Conservation (phyloP, 1,140 invertebrate species). For the Drosophila bocqueti region DNA sequence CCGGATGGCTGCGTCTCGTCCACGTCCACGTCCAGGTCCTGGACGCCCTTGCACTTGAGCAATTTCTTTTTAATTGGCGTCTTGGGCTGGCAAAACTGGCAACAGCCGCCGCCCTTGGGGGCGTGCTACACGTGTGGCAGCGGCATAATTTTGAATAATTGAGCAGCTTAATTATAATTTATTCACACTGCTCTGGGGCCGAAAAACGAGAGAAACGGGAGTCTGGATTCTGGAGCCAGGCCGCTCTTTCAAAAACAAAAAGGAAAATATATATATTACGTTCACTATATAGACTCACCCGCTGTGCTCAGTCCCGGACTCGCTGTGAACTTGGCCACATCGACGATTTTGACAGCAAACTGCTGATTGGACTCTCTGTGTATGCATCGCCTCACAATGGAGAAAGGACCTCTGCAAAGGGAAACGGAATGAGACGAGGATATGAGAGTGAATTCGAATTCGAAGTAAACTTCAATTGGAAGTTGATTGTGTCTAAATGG, state of each 20-base stretch:
- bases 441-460: slow-evolving; percentile 10
- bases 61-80: slow-evolving; percentile 77
- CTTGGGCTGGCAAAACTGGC: slow-evolving; percentile 25
- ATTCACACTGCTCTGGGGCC: slow-evolving; percentile 54
- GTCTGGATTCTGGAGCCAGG: slow-evolving; percentile 8
- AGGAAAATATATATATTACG: not conserved
- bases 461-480: slow-evolving; percentile 45
- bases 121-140: slow-evolving; percentile 64
- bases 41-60: slow-evolving; percentile 67
- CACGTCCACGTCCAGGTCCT: slow-evolving; percentile 23
- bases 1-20: slow-evolving; percentile 30
- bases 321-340: slow-evolving; percentile 98
- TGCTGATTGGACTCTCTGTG: slow-evolving; percentile 97
- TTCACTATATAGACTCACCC: slow-evolving; percentile 87
- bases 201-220: not conserved
- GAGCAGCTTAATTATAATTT: slow-evolving; percentile 83
- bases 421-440: not conserved
- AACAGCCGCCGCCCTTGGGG: slow-evolving; percentile 39
- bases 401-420: slow-evolving; percentile 97
- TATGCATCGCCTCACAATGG: slow-evolving; percentile 97
- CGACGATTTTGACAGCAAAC: slow-evolving; percentile 99
- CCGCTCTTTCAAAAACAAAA: slow-evolving; percentile 2
- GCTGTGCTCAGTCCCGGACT: slow-evolving; percentile 97
- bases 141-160: slow-evolving; percentile 82
- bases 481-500: slow-evolving; percentile 45